Base-by-base conservation (phyloP, 2,797 vertebrate species). In the Geotria australis region DNA sequence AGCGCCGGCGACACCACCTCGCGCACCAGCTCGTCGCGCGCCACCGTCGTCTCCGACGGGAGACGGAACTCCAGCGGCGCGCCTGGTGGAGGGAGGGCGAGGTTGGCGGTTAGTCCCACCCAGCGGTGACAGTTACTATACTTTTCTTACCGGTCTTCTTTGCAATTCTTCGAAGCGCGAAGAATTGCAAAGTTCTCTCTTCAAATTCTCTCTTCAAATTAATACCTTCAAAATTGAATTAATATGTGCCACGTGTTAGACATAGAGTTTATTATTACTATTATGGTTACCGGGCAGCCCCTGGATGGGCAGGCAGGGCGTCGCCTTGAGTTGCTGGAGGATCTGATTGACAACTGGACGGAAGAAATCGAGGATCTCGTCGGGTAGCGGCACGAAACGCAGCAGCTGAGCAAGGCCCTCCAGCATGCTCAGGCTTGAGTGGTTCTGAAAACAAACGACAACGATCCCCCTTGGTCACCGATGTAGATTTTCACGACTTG, bases 361-460 rank as follows among this genome's bases (percentile, higher is more conserved):
- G 60, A 79, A 79, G 70, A 79, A 79, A 67, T 79, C 76, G 63
- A 77, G 56, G 58, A 78, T 73, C 65, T 79, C 77, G 1, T 76
- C 76, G 53, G 76, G 70, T 45, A 78, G 66, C 4, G 77, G 76
- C 12, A 76, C 64, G 49, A 75, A 79, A 62, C 72, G 71, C 60
- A 79, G 64, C 65, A 77, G 74, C 59, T 71, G 67, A 57, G 71
- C 73, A 9, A 79, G 70, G 14, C 76, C 77, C 24, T 62, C 66
- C 58, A 78, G 65, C 2, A 71, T 73, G 4, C 14, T 68, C 67
- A 77, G 78, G 58, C 73, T 70, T 48, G 75, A 74, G 64, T 79
- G 75, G 48, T 63, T 62, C 77, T 79, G 65, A 47, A 59, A 15
- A 14, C 47, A 53, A 58, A 48, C 8, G 46, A 38, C 15, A 47